phyloP scores from a whole-genome alignment of 2,113 vertebrate species.

The Apus apus region DNA sequence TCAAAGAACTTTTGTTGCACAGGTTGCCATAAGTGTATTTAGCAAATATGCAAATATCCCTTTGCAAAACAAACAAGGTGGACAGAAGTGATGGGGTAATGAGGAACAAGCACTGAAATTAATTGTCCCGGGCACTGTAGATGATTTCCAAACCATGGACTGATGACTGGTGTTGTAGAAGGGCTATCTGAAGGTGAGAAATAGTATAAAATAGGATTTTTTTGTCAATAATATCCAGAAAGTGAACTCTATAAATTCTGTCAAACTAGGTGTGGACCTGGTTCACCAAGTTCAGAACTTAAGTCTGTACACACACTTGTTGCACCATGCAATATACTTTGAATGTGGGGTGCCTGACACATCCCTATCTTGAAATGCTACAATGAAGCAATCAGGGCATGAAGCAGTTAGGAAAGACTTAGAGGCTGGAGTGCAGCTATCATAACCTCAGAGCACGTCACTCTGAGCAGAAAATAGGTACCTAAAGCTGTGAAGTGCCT shows the following conservation, averaged over 20 bases:
- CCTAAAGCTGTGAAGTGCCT: background rate
- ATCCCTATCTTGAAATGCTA: background rate
- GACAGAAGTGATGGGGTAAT: background rate
- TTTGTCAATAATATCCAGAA: background rate
- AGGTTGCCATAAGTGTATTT: background rate
- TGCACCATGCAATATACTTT: background rate
- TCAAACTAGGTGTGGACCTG: background rate
- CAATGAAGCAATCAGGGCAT: background rate
- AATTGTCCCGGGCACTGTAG: background rate
- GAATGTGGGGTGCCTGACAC: background rate
- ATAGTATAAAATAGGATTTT: background rate
- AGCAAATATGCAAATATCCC: background rate
- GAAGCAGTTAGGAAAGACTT: background rate
- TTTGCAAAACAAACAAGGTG: background rate
- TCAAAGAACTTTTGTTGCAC: background rate
- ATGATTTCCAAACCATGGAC: background rate
- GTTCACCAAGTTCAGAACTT: background rate
- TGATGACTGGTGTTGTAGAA: background rate
- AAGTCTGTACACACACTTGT: rapidly evolving
- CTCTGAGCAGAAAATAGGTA: background rate
- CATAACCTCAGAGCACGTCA: background rate
- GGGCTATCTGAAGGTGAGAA: background rate
- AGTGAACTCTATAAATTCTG: background rate
- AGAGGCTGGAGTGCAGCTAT: background rate
- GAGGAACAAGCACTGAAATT: background rate